Conservation (phyloP, 2,888 invertebrate species). For the Phyto melanocephala region DNA sequence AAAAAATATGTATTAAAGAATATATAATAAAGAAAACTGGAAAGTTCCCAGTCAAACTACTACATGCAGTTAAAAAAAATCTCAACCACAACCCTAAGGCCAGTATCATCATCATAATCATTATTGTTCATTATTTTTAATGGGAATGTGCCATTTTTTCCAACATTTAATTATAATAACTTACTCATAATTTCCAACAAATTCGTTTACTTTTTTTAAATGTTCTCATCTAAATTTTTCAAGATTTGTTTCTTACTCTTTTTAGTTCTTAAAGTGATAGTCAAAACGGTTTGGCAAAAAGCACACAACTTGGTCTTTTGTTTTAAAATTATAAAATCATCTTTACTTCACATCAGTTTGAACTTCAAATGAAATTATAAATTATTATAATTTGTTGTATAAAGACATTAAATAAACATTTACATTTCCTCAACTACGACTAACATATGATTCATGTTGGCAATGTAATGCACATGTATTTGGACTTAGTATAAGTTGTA, state of each 20-base stretch:
- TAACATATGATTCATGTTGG: background rate
- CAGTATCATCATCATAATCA: slow-evolving; percentile 51
- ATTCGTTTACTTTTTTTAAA: slow-evolving; percentile 17
- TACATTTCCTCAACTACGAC: slow-evolving; percentile 10
- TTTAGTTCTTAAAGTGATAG: background rate
- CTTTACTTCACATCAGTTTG: background rate
- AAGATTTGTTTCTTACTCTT: background rate
- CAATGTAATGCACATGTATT: background rate
- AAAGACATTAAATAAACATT: slow-evolving; percentile 47
- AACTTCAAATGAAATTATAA: slow-evolving; percentile 30
- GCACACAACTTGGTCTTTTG: no score
- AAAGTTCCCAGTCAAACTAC: background rate
- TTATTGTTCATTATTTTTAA: slow-evolving; percentile 63
- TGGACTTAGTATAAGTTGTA: background rate
- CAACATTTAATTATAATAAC: slow-evolving; percentile 56
- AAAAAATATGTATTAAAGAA: background rate
- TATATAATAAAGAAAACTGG: background rate
- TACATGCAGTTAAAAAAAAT: background rate
- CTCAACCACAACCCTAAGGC: background rate
- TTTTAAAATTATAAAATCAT: no score
- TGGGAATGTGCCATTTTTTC: slow-evolving; percentile 47
- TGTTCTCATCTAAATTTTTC: background rate
- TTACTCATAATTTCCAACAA: slow-evolving; percentile 49
- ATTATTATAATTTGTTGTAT: slow-evolving; percentile 40
- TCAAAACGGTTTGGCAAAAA: background rate